phyloP scores from a whole-genome alignment of 2,888 invertebrate species.

The Anoplius nigerrimus region DNA sequence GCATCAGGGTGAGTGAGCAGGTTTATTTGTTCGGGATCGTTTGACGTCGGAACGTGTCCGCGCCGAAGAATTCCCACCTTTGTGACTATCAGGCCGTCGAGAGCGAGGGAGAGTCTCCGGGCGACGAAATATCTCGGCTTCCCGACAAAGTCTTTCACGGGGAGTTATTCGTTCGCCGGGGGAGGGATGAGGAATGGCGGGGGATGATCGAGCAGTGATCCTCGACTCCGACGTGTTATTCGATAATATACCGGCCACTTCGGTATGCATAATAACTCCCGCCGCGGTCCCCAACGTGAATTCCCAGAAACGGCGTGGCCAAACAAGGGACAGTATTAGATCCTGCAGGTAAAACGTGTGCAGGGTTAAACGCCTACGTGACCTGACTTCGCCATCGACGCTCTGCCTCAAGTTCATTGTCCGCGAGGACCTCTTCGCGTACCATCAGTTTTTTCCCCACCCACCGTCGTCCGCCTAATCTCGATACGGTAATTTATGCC shows the following conservation, averaged over 20 bases:
- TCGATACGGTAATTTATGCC: too few relatives aligned
- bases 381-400: slow-evolving; percentile 57
- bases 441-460: too few relatives aligned
- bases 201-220: not conserved
- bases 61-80: too few relatives aligned
- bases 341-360: slow-evolving; percentile 58
- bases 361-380: slow-evolving; percentile 67
- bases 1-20: too few relatives aligned
- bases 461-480: too few relatives aligned
- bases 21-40: too few relatives aligned
- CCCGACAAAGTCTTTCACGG: too few relatives aligned
- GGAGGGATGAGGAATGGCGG: not conserved
- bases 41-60: too few relatives aligned
- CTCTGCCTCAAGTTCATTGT: slow-evolving; percentile 11
- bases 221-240: not conserved
- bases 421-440: not conserved
- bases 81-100: too few relatives aligned
- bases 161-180: not conserved
- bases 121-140: too few relatives aligned
- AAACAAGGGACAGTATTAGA: slow-evolving; percentile 68
- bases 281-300: slow-evolving; percentile 2
- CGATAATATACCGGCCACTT: not conserved
- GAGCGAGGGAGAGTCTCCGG: too few relatives aligned
- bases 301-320: slow-evolving; percentile 62
- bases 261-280: not conserved